A percentile compares a stretch with the other conserved stretches of the same genome.
These are phyloP conservation scores for Sitta europaea DNA, from an alignment of 2,113 vertebrate genomes.

Conservation along the genomic window DNA sequence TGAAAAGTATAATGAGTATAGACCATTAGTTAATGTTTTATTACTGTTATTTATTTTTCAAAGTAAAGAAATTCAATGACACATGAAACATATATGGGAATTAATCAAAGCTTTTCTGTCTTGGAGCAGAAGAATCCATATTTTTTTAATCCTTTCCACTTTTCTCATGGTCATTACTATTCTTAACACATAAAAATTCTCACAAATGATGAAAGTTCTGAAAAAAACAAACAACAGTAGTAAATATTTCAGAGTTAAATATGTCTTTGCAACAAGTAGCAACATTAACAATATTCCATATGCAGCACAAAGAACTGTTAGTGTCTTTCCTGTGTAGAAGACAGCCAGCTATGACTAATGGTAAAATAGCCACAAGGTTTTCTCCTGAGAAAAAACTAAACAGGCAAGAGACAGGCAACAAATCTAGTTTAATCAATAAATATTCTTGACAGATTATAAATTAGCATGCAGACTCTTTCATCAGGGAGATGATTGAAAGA, in stretches of 20 bases:
- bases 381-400: background rate
- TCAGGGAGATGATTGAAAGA: background rate
- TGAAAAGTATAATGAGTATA: background rate
- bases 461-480: background rate
- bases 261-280: background rate
- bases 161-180: background rate
- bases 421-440: background rate
- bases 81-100: background rate
- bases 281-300: background rate
- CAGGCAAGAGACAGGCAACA: background rate
- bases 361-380: background rate
- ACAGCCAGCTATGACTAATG: background rate
- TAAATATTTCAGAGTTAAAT: background rate
- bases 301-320: background rate
- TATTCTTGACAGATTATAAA: conserved; percentile 5
- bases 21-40: background rate
- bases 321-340: background rate
- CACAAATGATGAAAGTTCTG: background rate
- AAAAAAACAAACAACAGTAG: background rate
- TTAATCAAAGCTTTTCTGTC: background rate
- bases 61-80: background rate
- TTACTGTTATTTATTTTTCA: background rate
- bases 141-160: background rate
- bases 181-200: background rate
- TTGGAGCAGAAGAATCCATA: background rate